Evolutionary conservation across 1,140 invertebrate genomes (phyloP).

Genomic region (Drosophila punjabiensis): DNA sequence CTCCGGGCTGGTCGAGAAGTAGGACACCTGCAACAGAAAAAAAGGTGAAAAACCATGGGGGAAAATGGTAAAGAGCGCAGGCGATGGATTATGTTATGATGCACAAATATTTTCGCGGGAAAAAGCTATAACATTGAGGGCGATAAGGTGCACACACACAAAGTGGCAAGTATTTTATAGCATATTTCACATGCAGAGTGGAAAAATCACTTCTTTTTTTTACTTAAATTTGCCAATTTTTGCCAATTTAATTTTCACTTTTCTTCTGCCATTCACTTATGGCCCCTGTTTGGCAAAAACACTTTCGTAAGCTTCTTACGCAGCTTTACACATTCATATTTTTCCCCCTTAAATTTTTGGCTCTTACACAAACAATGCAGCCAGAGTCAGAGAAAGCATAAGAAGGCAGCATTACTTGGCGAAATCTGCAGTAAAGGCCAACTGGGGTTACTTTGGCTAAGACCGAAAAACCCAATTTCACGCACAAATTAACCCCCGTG

Average conservation of each 20-base stretch:
- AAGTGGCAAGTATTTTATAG: slow-evolving; percentile 6
- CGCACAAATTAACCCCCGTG: slow-evolving; percentile 56
- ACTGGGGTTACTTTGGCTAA: slow-evolving; percentile 5
- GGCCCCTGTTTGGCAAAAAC: background rate
- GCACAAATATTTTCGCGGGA: slow-evolving; percentile 13
- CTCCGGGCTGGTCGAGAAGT: slow-evolving; percentile 97
- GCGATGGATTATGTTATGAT: slow-evolving; percentile 14
- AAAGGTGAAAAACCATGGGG: background rate
- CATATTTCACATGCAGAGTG: slow-evolving; percentile 5
- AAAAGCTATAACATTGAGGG: slow-evolving; percentile 12
- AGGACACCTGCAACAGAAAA: slow-evolving; percentile 92
- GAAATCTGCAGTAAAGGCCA: slow-evolving; percentile 6
- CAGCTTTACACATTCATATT: slow-evolving; percentile 31
- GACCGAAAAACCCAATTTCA: slow-evolving; percentile 65
- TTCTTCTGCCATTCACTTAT: background rate
- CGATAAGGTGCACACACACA: slow-evolving; percentile 4
- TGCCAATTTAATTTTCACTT: background rate
- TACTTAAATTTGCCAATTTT: background rate
- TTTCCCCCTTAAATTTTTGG: slow-evolving; percentile 11
- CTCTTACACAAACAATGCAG: slow-evolving; percentile 42
- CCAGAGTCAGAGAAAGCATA: slow-evolving; percentile 5
- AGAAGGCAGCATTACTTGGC: slow-evolving; percentile 20
- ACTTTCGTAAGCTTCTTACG: slow-evolving; percentile 19
- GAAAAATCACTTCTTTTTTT: slow-evolving; percentile 12
- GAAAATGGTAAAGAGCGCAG: background rate